These are phyloP conservation scores for Myodes glareolus DNA, from an alignment of 2,113 vertebrate species.

Conservation along the genomic window DNA sequence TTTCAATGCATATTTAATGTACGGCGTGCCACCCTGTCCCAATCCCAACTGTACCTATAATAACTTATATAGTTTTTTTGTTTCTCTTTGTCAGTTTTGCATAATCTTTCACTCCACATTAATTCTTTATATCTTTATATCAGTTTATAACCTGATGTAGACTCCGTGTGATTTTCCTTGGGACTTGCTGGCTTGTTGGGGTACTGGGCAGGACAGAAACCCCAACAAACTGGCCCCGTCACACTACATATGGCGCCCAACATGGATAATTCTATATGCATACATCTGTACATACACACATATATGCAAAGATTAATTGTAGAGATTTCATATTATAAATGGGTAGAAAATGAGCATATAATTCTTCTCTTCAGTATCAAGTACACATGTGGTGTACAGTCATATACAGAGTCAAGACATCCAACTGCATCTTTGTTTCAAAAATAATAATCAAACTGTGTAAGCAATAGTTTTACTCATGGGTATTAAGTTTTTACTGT, in stretches of 20 bases:
- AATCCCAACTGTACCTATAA: not conserved
- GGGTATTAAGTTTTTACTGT: not conserved
- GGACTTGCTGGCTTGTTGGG: too few species aligned
- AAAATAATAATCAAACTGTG: not conserved
- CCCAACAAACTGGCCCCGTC: too few species aligned
- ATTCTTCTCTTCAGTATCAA: not conserved
- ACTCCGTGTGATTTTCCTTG: too few species aligned
- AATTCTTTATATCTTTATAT: not conserved
- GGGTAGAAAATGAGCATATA: not conserved
- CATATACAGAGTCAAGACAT: not conserved
- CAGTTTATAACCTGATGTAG: too few species aligned
- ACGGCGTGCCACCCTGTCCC: rapidly evolving
- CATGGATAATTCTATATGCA: not conserved
- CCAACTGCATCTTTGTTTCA: not conserved
- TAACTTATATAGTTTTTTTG: not conserved
- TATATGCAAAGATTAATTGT: not conserved
- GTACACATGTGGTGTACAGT: not conserved
- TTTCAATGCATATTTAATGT: not conserved
- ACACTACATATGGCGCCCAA: too few species aligned
- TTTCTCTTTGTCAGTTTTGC: not conserved
- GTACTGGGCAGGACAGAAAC: too few species aligned
- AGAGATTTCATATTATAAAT: not conserved
- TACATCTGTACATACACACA: not conserved
- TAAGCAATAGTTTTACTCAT: not conserved
- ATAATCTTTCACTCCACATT: not conserved